Evolutionary conservation across 2,888 invertebrate genomes (phyloP), one percentile per base, ranked within the genome.

Genomic region (Halictus quadricinctus): DNA sequence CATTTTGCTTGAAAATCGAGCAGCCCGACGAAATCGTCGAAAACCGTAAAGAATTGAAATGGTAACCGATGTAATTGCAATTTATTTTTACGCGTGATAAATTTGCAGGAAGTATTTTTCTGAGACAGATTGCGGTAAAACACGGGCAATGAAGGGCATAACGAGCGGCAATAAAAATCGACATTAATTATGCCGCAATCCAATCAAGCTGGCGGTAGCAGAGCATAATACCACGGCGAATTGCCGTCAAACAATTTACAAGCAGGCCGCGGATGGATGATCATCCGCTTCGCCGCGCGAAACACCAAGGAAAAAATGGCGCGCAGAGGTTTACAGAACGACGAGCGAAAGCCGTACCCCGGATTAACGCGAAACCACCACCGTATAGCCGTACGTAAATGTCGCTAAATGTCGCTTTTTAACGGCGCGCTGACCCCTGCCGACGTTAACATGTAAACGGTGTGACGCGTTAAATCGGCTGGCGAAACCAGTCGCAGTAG

Each of bases 391-490:
- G 69, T 70, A 58, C 69, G 73, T 76, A 74, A 81, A 69, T 69
- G 72, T 81, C 48, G 83, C 74, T 81, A 77, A 81, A 73, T 69
- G 72, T 81, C 41, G 83, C 77, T 81, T 79, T 84, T 84, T 83
- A 84, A 82, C 82, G 72, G 82, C 60, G 78, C 79, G 72, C 82
- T 82, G 82, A 82, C 83, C 75, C 82, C 70, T 77, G 77, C 75
- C 74, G 79, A 80, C 86, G 82, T 82, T 46, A 80, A 81, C 80
- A 82, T 79, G 79, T 84, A 84, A 86, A 86, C 75, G 69, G 75
- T 21, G 72, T 58, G 84, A 78, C 84, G 72, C 75, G 78, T 83
- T 74, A 84, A 81, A 83, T 85, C 70, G 73, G 64, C 60, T 25
- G 25, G 25, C 13, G 60, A 60, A 60, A 60, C 60, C 2, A 25